Conservation (phyloP, 2,113 vertebrate species). For the Acanthochromis polyacanthus region DNA sequence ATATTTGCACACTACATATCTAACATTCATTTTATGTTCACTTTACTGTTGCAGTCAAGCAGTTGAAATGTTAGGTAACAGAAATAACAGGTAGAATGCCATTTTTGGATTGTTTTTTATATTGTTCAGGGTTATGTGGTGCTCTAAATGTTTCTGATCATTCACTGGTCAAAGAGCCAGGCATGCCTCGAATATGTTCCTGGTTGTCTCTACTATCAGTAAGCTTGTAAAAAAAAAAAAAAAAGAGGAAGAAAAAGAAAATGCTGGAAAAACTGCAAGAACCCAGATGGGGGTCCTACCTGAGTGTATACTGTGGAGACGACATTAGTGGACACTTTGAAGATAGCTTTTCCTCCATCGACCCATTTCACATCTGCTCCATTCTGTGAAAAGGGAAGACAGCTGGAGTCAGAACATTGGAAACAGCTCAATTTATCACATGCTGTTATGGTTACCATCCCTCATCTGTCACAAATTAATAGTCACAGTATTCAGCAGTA, state of each 20-base stretch:
- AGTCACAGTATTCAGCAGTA: neutral
- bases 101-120: neutral
- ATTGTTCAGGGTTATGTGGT: neutral
- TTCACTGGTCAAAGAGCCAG: neutral
- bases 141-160: neutral
- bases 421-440: neutral
- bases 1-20: neutral
- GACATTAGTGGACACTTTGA: slow-evolving; percentile 92
- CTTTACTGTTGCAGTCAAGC: neutral
- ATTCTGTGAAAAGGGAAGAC: slow-evolving; percentile 67
- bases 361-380: slow-evolving; percentile 95
- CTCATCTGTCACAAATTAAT: neutral
- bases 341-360: slow-evolving; percentile 93
- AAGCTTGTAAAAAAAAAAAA: neutral
- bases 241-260: neutral
- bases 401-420: neutral
- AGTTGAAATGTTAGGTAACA: neutral
- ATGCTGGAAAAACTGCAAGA: too few relatives aligned
- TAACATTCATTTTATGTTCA: slow-evolving; percentile 12
- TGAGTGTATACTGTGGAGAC: slow-evolving; percentile 97
- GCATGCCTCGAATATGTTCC: neutral
- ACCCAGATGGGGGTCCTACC: slow-evolving; percentile 79
- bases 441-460: neutral
- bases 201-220: neutral
- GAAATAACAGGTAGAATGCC: neutral